Evolutionary conservation across 1,140 invertebrate species (phyloP), one percentile per base, ranked within the genome.

Genomic region (Ceratina calcarata): DNA sequence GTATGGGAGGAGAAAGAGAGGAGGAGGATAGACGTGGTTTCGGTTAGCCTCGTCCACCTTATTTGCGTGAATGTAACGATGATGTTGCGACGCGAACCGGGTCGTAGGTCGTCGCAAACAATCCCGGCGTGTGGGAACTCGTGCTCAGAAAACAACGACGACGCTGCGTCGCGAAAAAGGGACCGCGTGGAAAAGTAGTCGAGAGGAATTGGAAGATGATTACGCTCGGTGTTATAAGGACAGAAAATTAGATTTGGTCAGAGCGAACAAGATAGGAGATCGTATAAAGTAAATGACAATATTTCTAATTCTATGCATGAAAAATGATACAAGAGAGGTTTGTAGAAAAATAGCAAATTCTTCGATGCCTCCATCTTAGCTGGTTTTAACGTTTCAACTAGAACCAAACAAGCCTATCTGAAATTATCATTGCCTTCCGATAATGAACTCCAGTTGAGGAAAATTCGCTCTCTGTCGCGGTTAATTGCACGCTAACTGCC

Each of bases 21-120:
- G 67, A 57, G 76, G 49, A 81, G 65, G 73, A 76, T 82, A 58
- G 82, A 75, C 64, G 20, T 49, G 22, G 80, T 86, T 81, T 84
- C 82, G 82, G 68, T 73, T 82, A 82, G 81, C 79, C 80, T 80
- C 70, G 81, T 62, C 18, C 71, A 24, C 81, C 78, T 87, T 85
- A 88, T 90, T 91, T 89, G 89, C 89, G 89, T 90, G 89, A 89
- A 84, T 88, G 89, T 89, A 86, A 90, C 88, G 86, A 91, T 90
- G 90, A 90, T 90, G 89, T 89, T 90, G 87, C 83, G 88, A 88
- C 90, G 87, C 83, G 88, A 88, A 75, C 75, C 81, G 24, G 88
- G 90, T 91, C 90, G 90, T 67, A 91, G 92, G 92, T 93, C 92
- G 90, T 86, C 83, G 89, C 88, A 89, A 93, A 93, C 90, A 93